These are phyloP conservation scores for Corydoras sp. DNA, from an alignment of 2,113 vertebrate genomes.

Conservation along the genomic window DNA sequence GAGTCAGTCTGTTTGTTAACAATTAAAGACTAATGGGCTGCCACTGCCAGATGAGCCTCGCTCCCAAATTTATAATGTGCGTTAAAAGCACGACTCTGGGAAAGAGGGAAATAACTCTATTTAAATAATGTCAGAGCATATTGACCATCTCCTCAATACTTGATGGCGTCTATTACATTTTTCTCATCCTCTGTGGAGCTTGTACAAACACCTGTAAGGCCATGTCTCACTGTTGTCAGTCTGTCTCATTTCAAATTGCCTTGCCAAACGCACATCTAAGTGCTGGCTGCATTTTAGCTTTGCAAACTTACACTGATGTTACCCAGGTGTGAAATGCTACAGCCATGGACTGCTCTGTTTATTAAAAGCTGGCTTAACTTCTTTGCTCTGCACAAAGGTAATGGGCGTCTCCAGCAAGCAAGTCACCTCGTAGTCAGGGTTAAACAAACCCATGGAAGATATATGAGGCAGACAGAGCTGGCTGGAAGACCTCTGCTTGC, in stretches of 20 bases:
- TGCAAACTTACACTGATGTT: constrained; percentile 9
- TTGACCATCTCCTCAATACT: constrained; percentile 33
- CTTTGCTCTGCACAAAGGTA: constrained; percentile 1
- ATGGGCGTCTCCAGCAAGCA: background rate
- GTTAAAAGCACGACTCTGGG: constrained; percentile 27
- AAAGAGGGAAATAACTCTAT: constrained; percentile 23
- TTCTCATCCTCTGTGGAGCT: constrained; percentile 14
- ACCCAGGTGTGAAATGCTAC: constrained; percentile 21
- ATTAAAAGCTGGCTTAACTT: constrained; percentile 24
- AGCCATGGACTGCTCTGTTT: constrained; percentile 19
- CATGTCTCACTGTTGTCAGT: constrained; percentile 23
- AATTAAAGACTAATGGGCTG: constrained; percentile 47
- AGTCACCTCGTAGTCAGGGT: constrained; percentile 10
- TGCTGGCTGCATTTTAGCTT: background rate
- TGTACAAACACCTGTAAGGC: constrained; percentile 33
- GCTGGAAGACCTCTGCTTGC: background rate
- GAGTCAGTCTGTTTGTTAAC: constrained; percentile 43
- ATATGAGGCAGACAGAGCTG: background rate
- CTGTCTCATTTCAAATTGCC: constrained; percentile 20
- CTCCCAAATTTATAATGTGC: constrained; percentile 28
- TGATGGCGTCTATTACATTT: constrained; percentile 34
- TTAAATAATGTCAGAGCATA: constrained; percentile 32
- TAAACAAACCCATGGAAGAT: constrained; percentile 19
- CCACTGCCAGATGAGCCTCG: constrained; percentile 15
- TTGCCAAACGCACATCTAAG: background rate